A percentile compares a stretch with the other conserved stretches of the same genome.
phyloP scores from a whole-genome alignment of 2,888 invertebrate genomes.

The Chaetogeoica ovagalla region DNA sequence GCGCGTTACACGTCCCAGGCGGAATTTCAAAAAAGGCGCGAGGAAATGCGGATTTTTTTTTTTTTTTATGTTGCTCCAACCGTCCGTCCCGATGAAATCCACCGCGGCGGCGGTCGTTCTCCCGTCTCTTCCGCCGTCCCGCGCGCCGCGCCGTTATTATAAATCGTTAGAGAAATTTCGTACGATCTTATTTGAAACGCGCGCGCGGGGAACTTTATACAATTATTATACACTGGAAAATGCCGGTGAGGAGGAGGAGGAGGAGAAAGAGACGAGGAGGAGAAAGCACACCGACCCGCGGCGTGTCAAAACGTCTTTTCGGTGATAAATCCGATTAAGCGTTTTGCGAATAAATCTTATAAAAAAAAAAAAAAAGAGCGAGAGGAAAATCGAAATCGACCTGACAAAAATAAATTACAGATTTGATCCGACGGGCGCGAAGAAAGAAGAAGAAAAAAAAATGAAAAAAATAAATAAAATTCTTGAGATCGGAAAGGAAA shows the following conservation, averaged over 20 bases:
- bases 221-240: conserved; percentile 17
- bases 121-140: too few species aligned
- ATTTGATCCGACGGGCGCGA: conserved; percentile 29
- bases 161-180: too few species aligned
- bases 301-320: conserved; percentile 39
- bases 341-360: conserved; percentile 42
- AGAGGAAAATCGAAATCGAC: conserved; percentile 29
- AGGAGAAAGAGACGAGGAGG: background rate
- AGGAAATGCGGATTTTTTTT: too few species aligned
- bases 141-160: too few species aligned
- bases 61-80: too few species aligned
- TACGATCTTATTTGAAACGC: background rate
- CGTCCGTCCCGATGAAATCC: too few species aligned
- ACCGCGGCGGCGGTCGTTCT: too few species aligned
- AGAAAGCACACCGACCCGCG: background rate
- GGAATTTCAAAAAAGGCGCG: too few species aligned
- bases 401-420: conserved; percentile 52
- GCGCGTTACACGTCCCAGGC: too few species aligned
- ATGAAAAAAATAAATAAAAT: conserved; percentile 11
- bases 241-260: background rate
- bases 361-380: background rate
- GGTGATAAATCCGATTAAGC: conserved; percentile 50
- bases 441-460: conserved; percentile 23
- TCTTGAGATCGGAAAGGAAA: conserved; percentile 1
- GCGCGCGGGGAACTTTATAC: background rate